These are phyloP conservation scores for Acanthosepion pharaonis DNA, from an alignment of 2,888 invertebrate genomes.

Conservation along the genomic window DNA sequence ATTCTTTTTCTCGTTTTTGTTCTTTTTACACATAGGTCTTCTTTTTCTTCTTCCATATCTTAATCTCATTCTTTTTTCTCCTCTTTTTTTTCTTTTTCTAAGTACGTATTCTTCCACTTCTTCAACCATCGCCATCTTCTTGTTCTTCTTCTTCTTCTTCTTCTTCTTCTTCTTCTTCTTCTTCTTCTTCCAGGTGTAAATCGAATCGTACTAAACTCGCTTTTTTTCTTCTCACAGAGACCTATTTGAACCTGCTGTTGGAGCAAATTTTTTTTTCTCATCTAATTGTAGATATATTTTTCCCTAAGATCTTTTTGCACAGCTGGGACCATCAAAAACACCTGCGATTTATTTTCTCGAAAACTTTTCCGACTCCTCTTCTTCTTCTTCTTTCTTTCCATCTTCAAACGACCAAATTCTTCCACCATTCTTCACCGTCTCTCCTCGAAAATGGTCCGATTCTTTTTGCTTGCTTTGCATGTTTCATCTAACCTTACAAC, in stretches of 20 bases:
- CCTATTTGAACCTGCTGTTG: constrained; percentile 6
- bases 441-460: background rate
- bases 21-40: too few relatives aligned
- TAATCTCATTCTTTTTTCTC: background rate
- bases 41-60: background rate
- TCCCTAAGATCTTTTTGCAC: background rate
- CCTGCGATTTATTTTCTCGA: background rate
- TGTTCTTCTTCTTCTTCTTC: background rate
- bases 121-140: background rate
- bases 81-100: background rate
- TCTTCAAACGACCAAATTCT: too few relatives aligned
- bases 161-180: constrained; percentile 33
- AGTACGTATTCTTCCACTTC: background rate
- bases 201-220: constrained; percentile 43
- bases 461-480: too few relatives aligned
- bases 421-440: background rate
- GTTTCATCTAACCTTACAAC: too few relatives aligned
- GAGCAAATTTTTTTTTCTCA: background rate
- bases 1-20: too few relatives aligned
- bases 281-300: constrained; percentile 1
- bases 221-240: background rate
- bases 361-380: background rate
- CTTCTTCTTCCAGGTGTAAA: constrained; percentile 41
- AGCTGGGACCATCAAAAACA: constrained; percentile 2
- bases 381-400: background rate